phyloP scores from a whole-genome alignment of 2,888 invertebrate species.

The Priocnemis perturbator region DNA sequence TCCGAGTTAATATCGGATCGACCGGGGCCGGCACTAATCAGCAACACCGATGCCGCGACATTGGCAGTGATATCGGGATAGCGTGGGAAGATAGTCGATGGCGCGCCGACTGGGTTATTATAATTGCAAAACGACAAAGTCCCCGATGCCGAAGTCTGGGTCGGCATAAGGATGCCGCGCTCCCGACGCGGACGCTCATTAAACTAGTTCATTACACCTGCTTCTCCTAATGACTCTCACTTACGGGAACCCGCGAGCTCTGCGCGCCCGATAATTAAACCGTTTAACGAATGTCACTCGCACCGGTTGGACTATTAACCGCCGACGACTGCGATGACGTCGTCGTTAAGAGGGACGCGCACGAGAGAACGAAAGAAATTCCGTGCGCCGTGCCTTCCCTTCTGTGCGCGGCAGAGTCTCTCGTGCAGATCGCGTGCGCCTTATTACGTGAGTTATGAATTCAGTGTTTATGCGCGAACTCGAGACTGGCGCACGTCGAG shows the following conservation, averaged over 20 bases:
- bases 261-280: conserved; percentile 45
- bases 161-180: conserved; percentile 26
- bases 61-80: conserved; percentile 46
- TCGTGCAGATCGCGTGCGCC: not conserved
- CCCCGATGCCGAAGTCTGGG: conserved; percentile 24
- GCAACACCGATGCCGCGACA: conserved; percentile 45
- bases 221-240: conserved; percentile 47
- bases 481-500: not conserved
- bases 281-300: conserved; percentile 48
- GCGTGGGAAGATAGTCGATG: conserved; percentile 47
- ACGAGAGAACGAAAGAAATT: conserved; percentile 22
- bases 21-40: conserved; percentile 32
- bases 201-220: conserved; percentile 60
- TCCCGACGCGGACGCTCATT: conserved; percentile 47
- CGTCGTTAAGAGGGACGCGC: not conserved
- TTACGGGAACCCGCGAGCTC: conserved; percentile 34
- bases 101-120: conserved; percentile 53
- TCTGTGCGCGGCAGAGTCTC: conserved; percentile 2
- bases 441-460: not conserved
- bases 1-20: not conserved
- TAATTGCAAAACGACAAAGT: conserved; percentile 52
- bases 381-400: not conserved
- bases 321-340: conserved; percentile 10
- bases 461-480: not conserved
- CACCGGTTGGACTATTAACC: conserved; percentile 24